Evolutionary conservation across 2,113 vertebrate species (phyloP).

Genomic region (Recurvirostra avosetta): DNA sequence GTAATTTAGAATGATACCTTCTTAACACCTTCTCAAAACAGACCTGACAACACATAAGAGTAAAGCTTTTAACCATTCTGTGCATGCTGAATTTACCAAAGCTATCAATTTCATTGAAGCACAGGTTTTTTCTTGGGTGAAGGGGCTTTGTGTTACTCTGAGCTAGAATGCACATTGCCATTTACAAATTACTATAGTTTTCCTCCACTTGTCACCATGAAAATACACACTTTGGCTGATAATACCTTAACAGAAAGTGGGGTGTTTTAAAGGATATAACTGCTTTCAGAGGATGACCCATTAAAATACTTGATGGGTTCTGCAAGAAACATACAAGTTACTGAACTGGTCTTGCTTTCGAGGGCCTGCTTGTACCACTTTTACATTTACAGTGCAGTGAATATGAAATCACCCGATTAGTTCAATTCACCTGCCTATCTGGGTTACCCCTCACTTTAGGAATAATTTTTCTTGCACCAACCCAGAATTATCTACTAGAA

Average conservation of each 20-base stretch:
- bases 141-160: not conserved
- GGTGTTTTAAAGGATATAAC: not conserved
- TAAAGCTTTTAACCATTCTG: conserved; percentile 19
- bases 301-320: not conserved
- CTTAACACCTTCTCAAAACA: conserved; percentile 80
- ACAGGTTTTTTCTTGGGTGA: not conserved
- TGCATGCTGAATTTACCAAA: not conserved
- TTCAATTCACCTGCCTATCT: not conserved
- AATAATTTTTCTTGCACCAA: not conserved
- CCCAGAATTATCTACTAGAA: not conserved
- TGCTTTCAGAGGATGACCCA: not conserved
- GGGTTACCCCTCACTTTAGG: not conserved
- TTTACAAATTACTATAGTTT: not conserved
- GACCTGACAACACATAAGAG: conserved; percentile 62
- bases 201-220: not conserved
- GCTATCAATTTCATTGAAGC: not conserved
- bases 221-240: not conserved
- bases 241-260: not conserved
- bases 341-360: not conserved
- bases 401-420: not conserved
- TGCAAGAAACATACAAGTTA: not conserved
- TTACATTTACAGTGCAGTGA: not conserved
- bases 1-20: conserved; percentile 79
- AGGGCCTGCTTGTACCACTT: not conserved
- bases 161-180: not conserved